Evolutionary conservation across 2,797 vertebrate species (phyloP), one percentile per base, ranked within the genome.

Genomic region (Bradypodion ventrale): DNA sequence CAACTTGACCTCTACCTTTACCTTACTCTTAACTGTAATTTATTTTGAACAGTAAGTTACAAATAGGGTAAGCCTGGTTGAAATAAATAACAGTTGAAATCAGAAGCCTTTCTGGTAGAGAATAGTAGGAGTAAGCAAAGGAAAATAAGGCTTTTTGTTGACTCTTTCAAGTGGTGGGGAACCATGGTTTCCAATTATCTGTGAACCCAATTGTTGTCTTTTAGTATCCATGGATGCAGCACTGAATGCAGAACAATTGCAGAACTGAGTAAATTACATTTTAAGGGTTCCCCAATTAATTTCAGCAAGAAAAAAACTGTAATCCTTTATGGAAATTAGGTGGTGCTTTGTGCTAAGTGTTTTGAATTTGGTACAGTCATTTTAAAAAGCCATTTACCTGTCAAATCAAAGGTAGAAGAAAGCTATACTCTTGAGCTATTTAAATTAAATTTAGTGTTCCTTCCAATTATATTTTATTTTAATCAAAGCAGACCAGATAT

Each of bases 291-390:
- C 72, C 66, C 37, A 23, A 21, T 63, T 76, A 12, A 78, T 60
- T 69, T 85, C 46, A 66, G 56, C 25, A 62, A 65, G 25, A 66
- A 65, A 2, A 2, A 52, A 84, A 75, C 78, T 15, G 52, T 49
- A 16, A 49, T 29, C 62, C 60, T 29, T 27, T 85, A 82, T 75
- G 7, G 44, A 44, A 35, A 7, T 52, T 44, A 9, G 44, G 29
- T 73, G 42, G 32, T 40, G 42, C 35, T 40, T 80, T 49, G 66
- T 37, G 75, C 49, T 60, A 85, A 69, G 25, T 63, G 37, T 80
- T 83, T 59, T 79, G 5, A 52, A 44, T 70, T 85, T 81, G 40
- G 2, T 35, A 42, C 35, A 27, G 77, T 29, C 76, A 83, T 74
- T 78, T 75, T 62, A 49, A 56, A 74, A 70, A 83, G 56, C n/a